phyloP scores from a whole-genome alignment of 2,888 invertebrate species.

The Platycheirus rosarum region DNA sequence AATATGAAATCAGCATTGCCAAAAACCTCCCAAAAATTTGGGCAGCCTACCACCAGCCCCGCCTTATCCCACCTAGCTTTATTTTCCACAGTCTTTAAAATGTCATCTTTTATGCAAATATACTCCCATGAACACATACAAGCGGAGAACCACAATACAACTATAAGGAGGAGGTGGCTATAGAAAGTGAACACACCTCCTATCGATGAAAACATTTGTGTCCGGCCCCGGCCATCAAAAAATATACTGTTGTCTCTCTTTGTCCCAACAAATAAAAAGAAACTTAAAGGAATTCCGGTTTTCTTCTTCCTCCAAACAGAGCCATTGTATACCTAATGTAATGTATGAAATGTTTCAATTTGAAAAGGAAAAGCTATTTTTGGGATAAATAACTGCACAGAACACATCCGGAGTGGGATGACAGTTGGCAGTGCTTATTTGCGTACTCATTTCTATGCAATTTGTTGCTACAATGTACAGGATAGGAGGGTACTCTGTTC shows the following conservation, averaged over 20 bases:
- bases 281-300: constrained; percentile 3
- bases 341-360: not conserved
- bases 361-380: not conserved
- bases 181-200: constrained; percentile 42
- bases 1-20: too few species aligned
- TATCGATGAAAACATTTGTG: constrained; percentile 1
- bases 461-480: too few species aligned
- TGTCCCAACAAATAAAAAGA: not conserved
- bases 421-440: too few species aligned
- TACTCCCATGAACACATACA: not conserved
- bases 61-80: constrained; percentile 8
- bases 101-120: not conserved
- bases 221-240: not conserved
- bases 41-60: too few species aligned
- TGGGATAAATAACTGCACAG: too few species aligned
- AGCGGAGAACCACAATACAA: not conserved
- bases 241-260: constrained; percentile 45
- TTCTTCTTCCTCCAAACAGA: not conserved
- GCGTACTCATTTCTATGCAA: too few species aligned
- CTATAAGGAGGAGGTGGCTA: too few species aligned
- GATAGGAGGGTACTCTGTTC: too few species aligned
- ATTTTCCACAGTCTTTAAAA: constrained; percentile 15
- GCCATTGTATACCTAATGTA: not conserved
- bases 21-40: too few species aligned
- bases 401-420: not conserved